These are phyloP conservation scores for Axinella damicornis DNA, from an alignment of 37 sponge, comb jelly and placozoan species.

Conservation along the genomic window DNA sequence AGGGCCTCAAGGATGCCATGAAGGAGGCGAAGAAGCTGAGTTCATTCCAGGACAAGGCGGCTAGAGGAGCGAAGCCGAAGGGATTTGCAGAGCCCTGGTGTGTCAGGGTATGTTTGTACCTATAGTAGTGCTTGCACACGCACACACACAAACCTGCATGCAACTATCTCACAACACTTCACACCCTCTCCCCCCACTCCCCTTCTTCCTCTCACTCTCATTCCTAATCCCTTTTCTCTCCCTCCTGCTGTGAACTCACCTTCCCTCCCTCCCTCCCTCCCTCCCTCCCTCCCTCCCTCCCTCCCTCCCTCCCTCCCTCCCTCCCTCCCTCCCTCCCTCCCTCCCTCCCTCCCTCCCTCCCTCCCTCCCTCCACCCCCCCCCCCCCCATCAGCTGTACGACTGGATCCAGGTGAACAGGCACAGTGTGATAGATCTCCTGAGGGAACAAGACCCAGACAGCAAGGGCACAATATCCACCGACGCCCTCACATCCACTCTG, in stretches of 20 bases:
- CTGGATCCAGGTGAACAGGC: constrained; percentile 76
- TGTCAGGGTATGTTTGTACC: constrained; percentile 57
- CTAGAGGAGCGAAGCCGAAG: constrained; percentile 83
- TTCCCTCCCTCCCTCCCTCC: no score
- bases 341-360: no score
- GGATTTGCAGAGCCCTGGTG: constrained; percentile 86
- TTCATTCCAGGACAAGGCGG: constrained; percentile 77
- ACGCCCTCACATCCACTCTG: constrained; percentile 36
- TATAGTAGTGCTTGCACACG: not conserved
- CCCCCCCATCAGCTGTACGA: constrained; percentile 73
- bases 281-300: no score
- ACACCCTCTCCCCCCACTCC: not conserved
- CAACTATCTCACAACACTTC: not conserved
- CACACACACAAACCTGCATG: not conserved
- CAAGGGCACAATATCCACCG: constrained; percentile 40
- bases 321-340: no score
- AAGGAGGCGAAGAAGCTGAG: constrained; percentile 91
- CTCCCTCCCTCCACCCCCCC: not conserved
- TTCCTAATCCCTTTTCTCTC: not conserved
- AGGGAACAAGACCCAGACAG: constrained; percentile 26
- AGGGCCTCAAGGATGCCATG: constrained; percentile 82
- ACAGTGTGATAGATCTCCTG: constrained; percentile 32
- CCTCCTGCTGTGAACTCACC: no score
- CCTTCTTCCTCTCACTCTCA: not conserved
- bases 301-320: no score